Conservation (phyloP, 2,888 invertebrate species). For the Pyrgus malvae region DNA sequence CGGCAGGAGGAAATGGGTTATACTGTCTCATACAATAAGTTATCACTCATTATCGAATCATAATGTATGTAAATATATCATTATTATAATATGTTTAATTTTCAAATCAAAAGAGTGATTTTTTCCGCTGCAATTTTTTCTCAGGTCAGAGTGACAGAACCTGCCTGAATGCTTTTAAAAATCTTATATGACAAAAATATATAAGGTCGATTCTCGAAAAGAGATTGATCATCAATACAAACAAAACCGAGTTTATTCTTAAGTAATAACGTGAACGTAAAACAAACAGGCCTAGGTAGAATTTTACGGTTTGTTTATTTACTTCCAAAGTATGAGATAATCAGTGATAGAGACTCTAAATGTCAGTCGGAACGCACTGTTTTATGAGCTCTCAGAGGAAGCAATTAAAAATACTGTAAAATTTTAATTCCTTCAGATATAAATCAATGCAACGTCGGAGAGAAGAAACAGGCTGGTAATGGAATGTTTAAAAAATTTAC, state of each 20-base stretch:
- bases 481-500: slow-evolving; percentile 27
- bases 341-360: slow-evolving; percentile 39
- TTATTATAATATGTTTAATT: too few relatives aligned
- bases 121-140: too few relatives aligned
- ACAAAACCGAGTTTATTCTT: background rate
- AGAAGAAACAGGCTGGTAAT: slow-evolving; percentile 16
- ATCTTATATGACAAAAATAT: too few relatives aligned
- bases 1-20: too few relatives aligned
- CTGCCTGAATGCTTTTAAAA: too few relatives aligned
- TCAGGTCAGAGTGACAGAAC: too few relatives aligned
- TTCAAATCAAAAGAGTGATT: too few relatives aligned
- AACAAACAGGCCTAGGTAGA: slow-evolving; percentile 4
- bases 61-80: too few relatives aligned
- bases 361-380: slow-evolving; percentile 36
- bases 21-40: too few relatives aligned
- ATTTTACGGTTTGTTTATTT: slow-evolving; percentile 61
- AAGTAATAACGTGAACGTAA: background rate
- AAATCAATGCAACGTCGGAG: slow-evolving; percentile 36
- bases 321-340: slow-evolving; percentile 41
- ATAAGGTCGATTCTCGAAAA: too few relatives aligned
- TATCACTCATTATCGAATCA: too few relatives aligned
- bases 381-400: slow-evolving; percentile 56
- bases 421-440: slow-evolving; percentile 46
- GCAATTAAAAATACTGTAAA: slow-evolving; percentile 64
- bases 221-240: too few relatives aligned